Evolutionary conservation across 2,113 vertebrate species (phyloP).

Genomic region (Pelusios castaneus): DNA sequence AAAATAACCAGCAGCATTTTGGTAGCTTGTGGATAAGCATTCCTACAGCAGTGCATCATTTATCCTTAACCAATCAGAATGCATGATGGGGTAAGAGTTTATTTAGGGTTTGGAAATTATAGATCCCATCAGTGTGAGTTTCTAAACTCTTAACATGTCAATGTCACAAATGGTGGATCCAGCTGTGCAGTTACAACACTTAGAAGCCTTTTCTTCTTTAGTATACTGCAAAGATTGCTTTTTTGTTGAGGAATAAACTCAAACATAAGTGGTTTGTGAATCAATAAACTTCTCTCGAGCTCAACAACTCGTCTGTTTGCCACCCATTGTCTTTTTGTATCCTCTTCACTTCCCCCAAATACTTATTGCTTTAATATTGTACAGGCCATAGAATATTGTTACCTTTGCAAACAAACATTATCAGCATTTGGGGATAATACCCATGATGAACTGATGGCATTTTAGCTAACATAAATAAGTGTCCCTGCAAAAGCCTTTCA

Average conservation of each 20-base stretch:
- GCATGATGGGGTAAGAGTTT: neutral
- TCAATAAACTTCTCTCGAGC: neutral
- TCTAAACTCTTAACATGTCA: neutral
- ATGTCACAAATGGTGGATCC: neutral
- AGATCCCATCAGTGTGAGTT: neutral
- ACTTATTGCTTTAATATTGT: slow-evolving; percentile 38
- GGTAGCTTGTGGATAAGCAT: neutral
- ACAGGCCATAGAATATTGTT: neutral
- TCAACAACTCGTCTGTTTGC: slow-evolving; percentile 11
- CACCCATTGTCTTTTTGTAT: neutral
- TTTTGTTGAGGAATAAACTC: slow-evolving; percentile 4
- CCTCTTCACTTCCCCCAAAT: neutral
- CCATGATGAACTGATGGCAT: slow-evolving; percentile 35
- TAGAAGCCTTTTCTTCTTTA: slow-evolving; percentile 8
- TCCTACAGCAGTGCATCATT: neutral
- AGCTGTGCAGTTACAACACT: neutral
- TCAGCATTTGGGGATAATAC: neutral
- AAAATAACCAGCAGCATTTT: neutral
- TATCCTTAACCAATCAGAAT: neutral
- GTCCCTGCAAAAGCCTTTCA: slow-evolving; percentile 43
- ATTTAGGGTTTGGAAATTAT: neutral
- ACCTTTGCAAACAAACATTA: slow-evolving; percentile 27
- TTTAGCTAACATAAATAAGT: slow-evolving; percentile 46
- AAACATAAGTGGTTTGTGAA: neutral
- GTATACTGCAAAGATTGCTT: neutral